Conservation (phyloP, 2,888 invertebrate genomes). For the Agapetus fuscipes region DNA sequence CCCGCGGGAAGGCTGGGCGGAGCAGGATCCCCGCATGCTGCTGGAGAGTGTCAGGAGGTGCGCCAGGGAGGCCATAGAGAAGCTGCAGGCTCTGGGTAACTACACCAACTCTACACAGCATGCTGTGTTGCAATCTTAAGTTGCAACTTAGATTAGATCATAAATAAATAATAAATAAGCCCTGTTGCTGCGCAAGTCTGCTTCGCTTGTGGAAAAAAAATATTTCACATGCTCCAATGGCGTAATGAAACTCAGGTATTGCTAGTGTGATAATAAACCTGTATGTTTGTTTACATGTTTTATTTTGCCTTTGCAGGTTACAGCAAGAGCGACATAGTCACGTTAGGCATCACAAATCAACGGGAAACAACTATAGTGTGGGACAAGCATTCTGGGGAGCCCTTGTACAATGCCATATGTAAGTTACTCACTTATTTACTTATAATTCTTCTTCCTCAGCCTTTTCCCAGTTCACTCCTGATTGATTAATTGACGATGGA, state of each 20-base stretch:
- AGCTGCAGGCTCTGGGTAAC: conserved; percentile 48
- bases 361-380: conserved; percentile 94
- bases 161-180: too few species aligned
- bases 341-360: conserved; percentile 93
- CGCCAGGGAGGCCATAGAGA: conserved; percentile 62
- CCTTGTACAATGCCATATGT: conserved; percentile 90
- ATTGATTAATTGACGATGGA: too few species aligned
- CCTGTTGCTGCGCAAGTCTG: too few species aligned
- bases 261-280: too few species aligned
- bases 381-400: conserved; percentile 87
- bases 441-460: too few species aligned
- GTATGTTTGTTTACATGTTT: background rate
- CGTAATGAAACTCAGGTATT: too few species aligned
- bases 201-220: too few species aligned
- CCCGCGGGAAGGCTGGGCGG: conserved; percentile 89
- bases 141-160: too few species aligned
- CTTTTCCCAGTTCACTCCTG: too few species aligned
- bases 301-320: conserved; percentile 33
- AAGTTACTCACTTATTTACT: too few species aligned
- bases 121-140: too few species aligned
- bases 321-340: conserved; percentile 58
- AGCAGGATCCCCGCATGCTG: conserved; percentile 84
- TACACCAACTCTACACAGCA: too few species aligned
- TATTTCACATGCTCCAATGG: background rate
- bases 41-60: conserved; percentile 69